Base-by-base conservation (phyloP, 2,797 vertebrate species). In the Arctocebus calabarensis region DNA sequence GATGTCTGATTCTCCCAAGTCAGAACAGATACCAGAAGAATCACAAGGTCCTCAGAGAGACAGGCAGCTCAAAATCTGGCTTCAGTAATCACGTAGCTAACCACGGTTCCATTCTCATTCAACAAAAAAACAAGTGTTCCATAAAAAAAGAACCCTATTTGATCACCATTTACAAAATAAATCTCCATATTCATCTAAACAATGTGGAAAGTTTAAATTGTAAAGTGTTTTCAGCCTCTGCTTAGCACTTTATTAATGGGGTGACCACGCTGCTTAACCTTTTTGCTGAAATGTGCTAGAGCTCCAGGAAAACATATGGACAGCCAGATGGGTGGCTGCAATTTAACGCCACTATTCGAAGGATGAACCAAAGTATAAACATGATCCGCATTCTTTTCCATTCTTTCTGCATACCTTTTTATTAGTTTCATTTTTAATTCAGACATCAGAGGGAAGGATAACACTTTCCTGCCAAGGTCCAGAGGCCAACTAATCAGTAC, bases 401-500 rank as follows among this genome's bases (percentile, higher is more conserved):
- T 97, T 92, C 95, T 98, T 98, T 97, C 84, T 96, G 90, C 43
- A 96, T 96, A 97, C 23, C 84, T 98, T 98, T 98, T 98, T 96
- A 98, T 98, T 98, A 98, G 96, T 96, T 97, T 97, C 70, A 96
- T 97, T 97, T 98, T 98, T 96, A 96, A 48, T 71, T 92, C 86
- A 97, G 62, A 75, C 90, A 97, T 70, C 97, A 97, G 97, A 98
- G 98, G 96, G 95, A 97, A 98, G 98, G 97, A 97, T 97, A 98
- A 98, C 98, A 97, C 83, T 97, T 98, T 98, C 96, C 96, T 98
- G 97, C 95, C 48, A 96, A 96, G 96, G 97, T 98, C 97, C 97
- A 98, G 98, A 98, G 98, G 98, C 97, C 97, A 98, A 93, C 97
- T 98, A 98, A 98, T 98, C 98, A 98, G 92, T 96, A 98, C 95